Conservation (phyloP, 2,888 invertebrate species). For the Sinohyriopsis cumingii region DNA sequence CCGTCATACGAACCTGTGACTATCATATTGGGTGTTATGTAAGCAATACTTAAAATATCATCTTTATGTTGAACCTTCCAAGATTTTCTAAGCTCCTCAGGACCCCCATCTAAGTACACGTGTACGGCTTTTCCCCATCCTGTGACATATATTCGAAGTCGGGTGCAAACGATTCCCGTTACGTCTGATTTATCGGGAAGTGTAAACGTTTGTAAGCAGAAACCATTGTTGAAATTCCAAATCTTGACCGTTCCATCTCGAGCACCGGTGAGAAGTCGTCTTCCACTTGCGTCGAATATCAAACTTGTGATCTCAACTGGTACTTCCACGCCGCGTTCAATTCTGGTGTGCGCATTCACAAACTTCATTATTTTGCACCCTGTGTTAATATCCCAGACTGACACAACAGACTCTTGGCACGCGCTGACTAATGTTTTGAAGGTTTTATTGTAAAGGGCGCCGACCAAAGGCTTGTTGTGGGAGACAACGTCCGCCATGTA, state of each 20-base stretch:
- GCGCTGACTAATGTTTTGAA: conserved; percentile 81
- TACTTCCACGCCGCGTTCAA: conserved; percentile 79
- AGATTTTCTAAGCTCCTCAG: conserved; percentile 75
- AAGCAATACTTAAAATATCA: conserved; percentile 82
- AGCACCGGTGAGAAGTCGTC: conserved; percentile 85
- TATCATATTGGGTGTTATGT: conserved; percentile 67
- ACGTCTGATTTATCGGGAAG: conserved; percentile 77
- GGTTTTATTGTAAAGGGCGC: conserved; percentile 81
- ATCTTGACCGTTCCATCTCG: conserved; percentile 85
- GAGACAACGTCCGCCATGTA: conserved; percentile 72
- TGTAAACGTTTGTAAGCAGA: conserved; percentile 81
- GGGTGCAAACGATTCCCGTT: conserved; percentile 75
- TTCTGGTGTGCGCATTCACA: conserved; percentile 76
- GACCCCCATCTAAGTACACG: conserved; percentile 62
- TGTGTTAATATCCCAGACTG: conserved; percentile 85
- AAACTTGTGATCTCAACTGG: conserved; percentile 85
- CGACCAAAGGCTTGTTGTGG: conserved; percentile 81
- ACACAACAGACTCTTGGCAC: conserved; percentile 85
- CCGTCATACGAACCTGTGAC: conserved; percentile 82
- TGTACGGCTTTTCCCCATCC: conserved; percentile 81
- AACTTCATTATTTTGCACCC: conserved; percentile 73
- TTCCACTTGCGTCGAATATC: conserved; percentile 83
- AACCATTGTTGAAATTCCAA: conserved; percentile 89
- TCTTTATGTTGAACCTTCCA: conserved; percentile 84
- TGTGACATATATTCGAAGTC: conserved; percentile 80